Base-by-base conservation (phyloP, 53 echinoderm and acorn worm species). In the Antedon mediterranea region DNA sequence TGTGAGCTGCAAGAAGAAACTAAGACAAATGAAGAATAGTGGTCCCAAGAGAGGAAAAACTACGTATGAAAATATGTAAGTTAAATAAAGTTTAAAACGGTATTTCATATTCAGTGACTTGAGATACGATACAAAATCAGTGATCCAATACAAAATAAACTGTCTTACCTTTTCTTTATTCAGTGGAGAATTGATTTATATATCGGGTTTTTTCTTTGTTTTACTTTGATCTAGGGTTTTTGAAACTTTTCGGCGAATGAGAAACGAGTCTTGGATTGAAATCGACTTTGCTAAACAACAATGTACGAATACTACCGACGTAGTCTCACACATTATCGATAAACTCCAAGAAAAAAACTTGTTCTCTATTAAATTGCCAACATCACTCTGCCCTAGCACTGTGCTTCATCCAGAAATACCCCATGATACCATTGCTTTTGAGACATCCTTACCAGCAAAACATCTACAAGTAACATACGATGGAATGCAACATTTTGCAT, bases 191-290 rank as follows among this genome's bases (percentile, higher is more conserved):
- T n/a, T n/a, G n/a, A n/a, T n/a, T n/a, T n/a, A n/a, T n/a, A n/a
- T n/a, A n/a, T n/a, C n/a, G n/a, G n/a, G n/a, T n/a, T n/a, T n/a
- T n/a, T n/a, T n/a, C n/a, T n/a, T n/a, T n/a, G n/a, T n/a, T n/a
- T n/a, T n/a, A n/a, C n/a, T n/a, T n/a, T n/a, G n/a, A n/a, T n/a
- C n/a, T 57, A 87, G 87, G 81, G 78, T 87, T 75, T 43, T 80
- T 29, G 78, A 87, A 43, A 80, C 78, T 0, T 44, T 84, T 29
- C 70, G 77, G 18, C 80, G 87, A 0, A 87, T 87, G 87, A 87
- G 77, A 73, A 77, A 32, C n/a, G 34, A 83, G 1, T 31, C 79
- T 18, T 87, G 87, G 87, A 87, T 87, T 44, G 87, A 87, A 30
- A 81, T 87, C 30, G 84, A 87, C 28, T 44, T 44, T 15, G 70